A percentile compares a stretch with the other conserved stretches of the same genome.
phyloP scores from a whole-genome alignment of 2,888 invertebrate genomes.

The Gymnosoma rotundatum region DNA sequence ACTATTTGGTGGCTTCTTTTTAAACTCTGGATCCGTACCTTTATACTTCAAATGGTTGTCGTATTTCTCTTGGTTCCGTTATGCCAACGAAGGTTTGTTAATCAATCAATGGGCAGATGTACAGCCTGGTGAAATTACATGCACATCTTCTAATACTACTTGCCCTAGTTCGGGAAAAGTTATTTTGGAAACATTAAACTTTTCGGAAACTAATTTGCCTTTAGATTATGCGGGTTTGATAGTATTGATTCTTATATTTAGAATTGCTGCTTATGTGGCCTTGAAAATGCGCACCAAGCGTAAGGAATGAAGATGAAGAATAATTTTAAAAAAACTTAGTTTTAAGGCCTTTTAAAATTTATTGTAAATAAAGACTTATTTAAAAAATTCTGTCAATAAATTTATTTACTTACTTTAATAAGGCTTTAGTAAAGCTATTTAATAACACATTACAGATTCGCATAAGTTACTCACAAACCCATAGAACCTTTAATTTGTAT shows the following conservation, averaged over 20 bases:
- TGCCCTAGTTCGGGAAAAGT: constrained; percentile 91
- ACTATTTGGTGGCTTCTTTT: constrained; percentile 97
- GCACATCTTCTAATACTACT: constrained; percentile 88
- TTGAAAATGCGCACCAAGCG: constrained; percentile 87
- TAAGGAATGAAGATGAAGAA: constrained; percentile 82
- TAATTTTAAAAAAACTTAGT: not conserved
- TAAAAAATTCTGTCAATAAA: too few relatives aligned
- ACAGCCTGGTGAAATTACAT: constrained; percentile 87
- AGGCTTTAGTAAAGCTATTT: too few relatives aligned
- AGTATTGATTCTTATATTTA: constrained; percentile 88
- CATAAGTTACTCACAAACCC: too few relatives aligned
- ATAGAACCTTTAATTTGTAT: too few relatives aligned
- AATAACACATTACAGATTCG: too few relatives aligned
- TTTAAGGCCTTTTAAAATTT: constrained; percentile 8
- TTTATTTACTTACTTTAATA: too few relatives aligned
- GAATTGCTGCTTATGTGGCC: constrained; percentile 89
- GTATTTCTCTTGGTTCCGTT: constrained; percentile 95
- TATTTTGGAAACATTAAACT: constrained; percentile 90
- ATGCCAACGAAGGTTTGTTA: constrained; percentile 93
- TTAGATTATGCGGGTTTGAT: constrained; percentile 88
- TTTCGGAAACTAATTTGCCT: constrained; percentile 87
- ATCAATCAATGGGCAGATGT: constrained; percentile 95
- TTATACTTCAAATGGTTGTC: constrained; percentile 92
- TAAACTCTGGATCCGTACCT: constrained; percentile 95
- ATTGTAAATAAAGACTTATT: constrained; percentile 46